These are phyloP conservation scores for Clarias laeviceps DNA, from an alignment of 2,797 vertebrate genomes.

Conservation along the genomic window DNA sequence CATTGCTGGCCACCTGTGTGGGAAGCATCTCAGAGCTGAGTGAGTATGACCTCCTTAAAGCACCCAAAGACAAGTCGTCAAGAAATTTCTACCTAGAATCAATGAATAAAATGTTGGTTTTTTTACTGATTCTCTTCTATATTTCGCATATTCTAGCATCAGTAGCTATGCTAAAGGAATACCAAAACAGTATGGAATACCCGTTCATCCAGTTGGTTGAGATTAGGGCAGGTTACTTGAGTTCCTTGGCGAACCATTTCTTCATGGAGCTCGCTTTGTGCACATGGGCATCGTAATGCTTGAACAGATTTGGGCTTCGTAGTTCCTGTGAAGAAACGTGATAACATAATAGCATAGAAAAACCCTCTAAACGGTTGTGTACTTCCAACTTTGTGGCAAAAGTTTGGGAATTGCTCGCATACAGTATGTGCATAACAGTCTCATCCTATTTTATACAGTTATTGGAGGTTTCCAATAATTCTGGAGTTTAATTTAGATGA, in stretches of 20 bases:
- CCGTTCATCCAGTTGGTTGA: not conserved
- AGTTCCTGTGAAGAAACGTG: not conserved
- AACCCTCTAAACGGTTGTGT: not conserved
- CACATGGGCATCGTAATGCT: not conserved
- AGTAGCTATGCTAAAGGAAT: not conserved
- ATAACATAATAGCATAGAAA: not conserved
- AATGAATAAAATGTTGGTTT: not conserved
- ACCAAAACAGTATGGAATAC: not conserved
- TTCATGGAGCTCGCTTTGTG: not conserved
- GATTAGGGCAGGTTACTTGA: not conserved
- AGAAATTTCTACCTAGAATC: not conserved
- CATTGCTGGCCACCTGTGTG: conserved; percentile 87
- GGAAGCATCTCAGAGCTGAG: conserved; percentile 94
- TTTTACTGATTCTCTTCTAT: not conserved
- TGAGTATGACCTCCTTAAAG: conserved; percentile 70
- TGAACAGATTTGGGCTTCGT: not conserved
- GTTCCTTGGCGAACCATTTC: not conserved
- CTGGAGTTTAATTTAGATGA: not conserved
- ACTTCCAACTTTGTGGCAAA: not conserved
- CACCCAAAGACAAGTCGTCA: not conserved
- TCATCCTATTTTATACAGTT: not conserved
- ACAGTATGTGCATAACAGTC: not conserved
- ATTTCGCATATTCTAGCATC: not conserved
- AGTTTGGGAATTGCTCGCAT: not conserved
- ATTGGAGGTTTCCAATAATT: not conserved